A percentile compares a stretch with the other conserved stretches of the same genome.
These are phyloP conservation scores for Leguminivora glycinivorella DNA, from an alignment of 1,140 invertebrate species.

Conservation along the genomic window DNA sequence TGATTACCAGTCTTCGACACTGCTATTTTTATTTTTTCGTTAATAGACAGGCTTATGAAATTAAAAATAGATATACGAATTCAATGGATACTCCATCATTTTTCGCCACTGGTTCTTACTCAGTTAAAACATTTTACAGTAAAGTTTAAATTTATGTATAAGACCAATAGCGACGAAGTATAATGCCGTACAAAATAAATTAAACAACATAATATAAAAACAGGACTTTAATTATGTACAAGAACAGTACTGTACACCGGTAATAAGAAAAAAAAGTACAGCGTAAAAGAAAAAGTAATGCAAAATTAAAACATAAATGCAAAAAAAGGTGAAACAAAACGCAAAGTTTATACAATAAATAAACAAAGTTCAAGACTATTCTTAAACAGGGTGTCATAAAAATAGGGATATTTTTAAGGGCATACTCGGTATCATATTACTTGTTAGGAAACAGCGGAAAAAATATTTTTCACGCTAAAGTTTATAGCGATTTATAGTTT, in stretches of 20 bases:
- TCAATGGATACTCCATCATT: not conserved
- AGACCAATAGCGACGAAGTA: not conserved
- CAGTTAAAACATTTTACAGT: not conserved
- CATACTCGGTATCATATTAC: too few species aligned
- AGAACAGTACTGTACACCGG: constrained; percentile 44
- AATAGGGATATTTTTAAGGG: too few species aligned
- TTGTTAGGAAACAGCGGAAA: too few species aligned
- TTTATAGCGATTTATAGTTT: too few species aligned
- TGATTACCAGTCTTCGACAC: too few species aligned
- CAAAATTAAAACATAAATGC: constrained; percentile 52
- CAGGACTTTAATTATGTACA: constrained; percentile 67
- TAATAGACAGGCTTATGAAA: too few species aligned
- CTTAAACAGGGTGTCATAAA: too few species aligned
- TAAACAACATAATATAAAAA: constrained; percentile 45
- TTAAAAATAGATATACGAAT: not conserved
- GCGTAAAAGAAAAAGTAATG: constrained; percentile 34
- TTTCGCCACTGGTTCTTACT: not conserved
- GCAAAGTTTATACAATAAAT: constrained; percentile 14
- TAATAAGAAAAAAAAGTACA: constrained; percentile 40
- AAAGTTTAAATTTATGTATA: too few species aligned
- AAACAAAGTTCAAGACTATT: not conserved
- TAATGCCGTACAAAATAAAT: not conserved
- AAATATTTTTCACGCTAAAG: too few species aligned
- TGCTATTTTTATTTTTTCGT: too few species aligned
- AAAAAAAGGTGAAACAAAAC: constrained; percentile 48